These are phyloP conservation scores for Euglossa dilemma DNA, from an alignment of 1,140 invertebrate genomes.

Conservation along the genomic window DNA sequence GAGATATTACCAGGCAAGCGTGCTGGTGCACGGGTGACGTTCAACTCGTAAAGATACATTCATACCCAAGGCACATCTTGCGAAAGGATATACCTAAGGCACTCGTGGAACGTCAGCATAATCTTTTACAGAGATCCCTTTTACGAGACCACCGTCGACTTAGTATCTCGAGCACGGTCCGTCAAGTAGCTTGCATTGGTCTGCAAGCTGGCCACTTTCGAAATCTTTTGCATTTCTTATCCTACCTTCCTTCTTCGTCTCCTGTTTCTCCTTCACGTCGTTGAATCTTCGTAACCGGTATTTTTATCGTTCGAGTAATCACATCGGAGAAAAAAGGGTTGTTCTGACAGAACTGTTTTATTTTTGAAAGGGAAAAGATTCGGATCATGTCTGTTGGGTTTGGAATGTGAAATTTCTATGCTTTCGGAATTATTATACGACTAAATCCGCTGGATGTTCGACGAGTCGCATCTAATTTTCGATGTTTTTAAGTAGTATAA, in stretches of 20 bases:
- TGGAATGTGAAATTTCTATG: too few species aligned
- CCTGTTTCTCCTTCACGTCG: not conserved
- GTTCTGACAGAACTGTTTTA: too few species aligned
- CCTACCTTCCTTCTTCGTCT: not conserved
- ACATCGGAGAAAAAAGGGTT: not conserved
- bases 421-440: too few species aligned
- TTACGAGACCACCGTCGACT: conserved; percentile 57
- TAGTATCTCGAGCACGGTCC: conserved; percentile 50
- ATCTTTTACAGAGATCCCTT: conserved; percentile 62
- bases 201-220: conserved; percentile 6
- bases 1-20: conserved; percentile 38
- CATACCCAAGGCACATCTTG: conserved; percentile 52
- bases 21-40: conserved; percentile 33
- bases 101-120: conserved; percentile 56
- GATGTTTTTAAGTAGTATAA: too few species aligned
- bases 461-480: too few species aligned
- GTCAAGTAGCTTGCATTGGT: conserved; percentile 36
- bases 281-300: not conserved
- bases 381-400: too few species aligned
- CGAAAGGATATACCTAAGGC: conserved; percentile 51
- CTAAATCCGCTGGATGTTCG: too few species aligned
- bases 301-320: not conserved
- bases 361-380: too few species aligned
- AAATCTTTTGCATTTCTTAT: conserved; percentile 22
- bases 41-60: conserved; percentile 66